A percentile compares a stretch with the other conserved stretches of the same genome.
These are phyloP conservation scores for Ranitomeya imitator DNA, from an alignment of 2,113 vertebrate genomes.

Conservation along the genomic window DNA sequence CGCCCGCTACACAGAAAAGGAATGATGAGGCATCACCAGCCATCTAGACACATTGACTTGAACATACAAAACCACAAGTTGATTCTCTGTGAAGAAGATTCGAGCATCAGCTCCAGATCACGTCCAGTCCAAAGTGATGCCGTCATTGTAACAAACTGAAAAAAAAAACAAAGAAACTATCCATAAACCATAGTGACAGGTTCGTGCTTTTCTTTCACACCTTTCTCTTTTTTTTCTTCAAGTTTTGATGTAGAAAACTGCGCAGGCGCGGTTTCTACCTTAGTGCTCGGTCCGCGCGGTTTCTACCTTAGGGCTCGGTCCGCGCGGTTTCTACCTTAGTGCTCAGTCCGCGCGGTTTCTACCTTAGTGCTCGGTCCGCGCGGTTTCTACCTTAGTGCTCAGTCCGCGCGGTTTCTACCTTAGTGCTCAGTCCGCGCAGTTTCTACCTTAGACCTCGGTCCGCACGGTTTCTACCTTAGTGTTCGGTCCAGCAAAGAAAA, in stretches of 20 bases:
- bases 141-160: constrained; percentile 61
- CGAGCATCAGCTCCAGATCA: constrained; percentile 69
- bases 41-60: constrained; percentile 72
- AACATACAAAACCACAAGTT: not conserved
- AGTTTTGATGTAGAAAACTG: constrained; percentile 75
- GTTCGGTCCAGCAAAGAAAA: constrained; percentile 67
- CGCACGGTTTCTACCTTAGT: constrained; percentile 63
- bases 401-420: too few species aligned
- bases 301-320: too few species aligned
- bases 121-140: constrained; percentile 74
- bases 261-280: constrained; percentile 60
- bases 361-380: constrained; percentile 57
- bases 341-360: constrained; percentile 58
- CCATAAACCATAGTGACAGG: constrained; percentile 63
- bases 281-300: too few species aligned
- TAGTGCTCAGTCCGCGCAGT: too few species aligned
- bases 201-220: constrained; percentile 65
- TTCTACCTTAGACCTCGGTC: too few species aligned
- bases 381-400: too few species aligned
- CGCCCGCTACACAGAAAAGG: not conserved
- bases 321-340: too few species aligned
- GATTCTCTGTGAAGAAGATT: not conserved
- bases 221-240: constrained; percentile 71
- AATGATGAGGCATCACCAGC: constrained; percentile 68
- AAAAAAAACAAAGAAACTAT: constrained; percentile 55